Conservation (phyloP, 1,140 invertebrate genomes). For the Cylas formicarius region DNA sequence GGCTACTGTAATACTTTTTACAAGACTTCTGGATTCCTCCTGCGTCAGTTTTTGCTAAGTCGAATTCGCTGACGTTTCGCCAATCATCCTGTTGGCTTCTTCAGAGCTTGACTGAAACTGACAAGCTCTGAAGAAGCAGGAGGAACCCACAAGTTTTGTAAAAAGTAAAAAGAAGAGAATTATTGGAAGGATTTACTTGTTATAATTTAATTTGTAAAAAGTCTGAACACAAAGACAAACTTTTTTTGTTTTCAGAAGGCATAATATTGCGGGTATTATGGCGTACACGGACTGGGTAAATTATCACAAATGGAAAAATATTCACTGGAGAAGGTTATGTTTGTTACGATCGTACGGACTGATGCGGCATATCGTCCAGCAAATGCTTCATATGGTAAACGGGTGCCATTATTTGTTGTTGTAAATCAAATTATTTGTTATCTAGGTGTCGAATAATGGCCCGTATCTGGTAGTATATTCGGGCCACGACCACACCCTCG, state of each 20-base stretch:
- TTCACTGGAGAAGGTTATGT: slow-evolving; percentile 56
- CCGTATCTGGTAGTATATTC: slow-evolving; percentile 82
- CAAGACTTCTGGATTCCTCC: no score
- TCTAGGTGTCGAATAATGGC: slow-evolving; percentile 56
- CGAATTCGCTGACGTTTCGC: no score
- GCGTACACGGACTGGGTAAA: slow-evolving; percentile 70
- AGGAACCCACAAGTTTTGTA: no score
- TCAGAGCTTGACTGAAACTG: no score
- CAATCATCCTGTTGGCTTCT: no score
- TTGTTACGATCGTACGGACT: slow-evolving; percentile 70
- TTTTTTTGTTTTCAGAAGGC: slow-evolving; percentile 49
- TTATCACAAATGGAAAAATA: slow-evolving; percentile 56
- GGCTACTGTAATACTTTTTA: no score
- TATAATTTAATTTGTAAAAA: no score
- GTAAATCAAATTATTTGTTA: slow-evolving; percentile 4
- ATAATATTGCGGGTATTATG: slow-evolving; percentile 66
- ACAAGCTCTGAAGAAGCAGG: no score
- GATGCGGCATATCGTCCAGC: slow-evolving; percentile 67
- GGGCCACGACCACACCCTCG: slow-evolving; percentile 83
- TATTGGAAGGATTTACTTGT: no score
- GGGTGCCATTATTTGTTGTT: slow-evolving; percentile 2
- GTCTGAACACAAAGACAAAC: no score
- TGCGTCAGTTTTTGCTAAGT: no score
- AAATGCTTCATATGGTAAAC: slow-evolving; percentile 65
- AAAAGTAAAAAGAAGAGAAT: no score